phyloP scores from a whole-genome alignment of 2,113 vertebrate species.

The Riparia riparia region DNA sequence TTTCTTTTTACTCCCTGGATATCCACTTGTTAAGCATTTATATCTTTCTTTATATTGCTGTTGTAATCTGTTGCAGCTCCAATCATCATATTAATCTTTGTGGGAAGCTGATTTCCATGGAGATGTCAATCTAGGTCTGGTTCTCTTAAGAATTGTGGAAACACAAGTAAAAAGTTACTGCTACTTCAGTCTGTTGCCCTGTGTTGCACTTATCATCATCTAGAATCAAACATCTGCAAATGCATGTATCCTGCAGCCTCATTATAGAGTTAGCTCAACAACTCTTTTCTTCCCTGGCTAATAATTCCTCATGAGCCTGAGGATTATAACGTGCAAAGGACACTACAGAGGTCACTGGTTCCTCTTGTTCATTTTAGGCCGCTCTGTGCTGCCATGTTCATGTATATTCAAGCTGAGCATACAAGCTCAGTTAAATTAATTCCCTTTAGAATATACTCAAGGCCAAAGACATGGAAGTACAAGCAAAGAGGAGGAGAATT shows the following conservation, averaged over 20 bases:
- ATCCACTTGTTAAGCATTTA: neutral
- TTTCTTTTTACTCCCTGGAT: neutral
- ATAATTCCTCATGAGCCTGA: neutral
- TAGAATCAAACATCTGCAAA: neutral
- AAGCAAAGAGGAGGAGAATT: neutral
- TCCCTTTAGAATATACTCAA: fast-evolving
- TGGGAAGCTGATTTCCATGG: neutral
- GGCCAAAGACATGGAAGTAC: neutral
- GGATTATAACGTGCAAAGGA: neutral
- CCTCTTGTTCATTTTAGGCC: neutral
- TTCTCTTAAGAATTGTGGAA: neutral
- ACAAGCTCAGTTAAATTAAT: neutral
- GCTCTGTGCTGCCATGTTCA: neutral
- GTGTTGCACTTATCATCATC: neutral
- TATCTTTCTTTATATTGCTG: neutral
- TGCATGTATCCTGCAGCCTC: neutral
- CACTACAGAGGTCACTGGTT: fast-evolving
- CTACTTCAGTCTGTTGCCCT: neutral
- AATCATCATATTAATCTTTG: neutral
- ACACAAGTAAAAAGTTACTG: neutral
- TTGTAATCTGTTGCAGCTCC: neutral
- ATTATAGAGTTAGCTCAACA: neutral
- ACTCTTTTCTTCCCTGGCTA: neutral
- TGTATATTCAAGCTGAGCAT: fast-evolving
- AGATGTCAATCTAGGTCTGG: neutral